Conservation (phyloP, 2,888 invertebrate genomes). For the Automeris io region DNA sequence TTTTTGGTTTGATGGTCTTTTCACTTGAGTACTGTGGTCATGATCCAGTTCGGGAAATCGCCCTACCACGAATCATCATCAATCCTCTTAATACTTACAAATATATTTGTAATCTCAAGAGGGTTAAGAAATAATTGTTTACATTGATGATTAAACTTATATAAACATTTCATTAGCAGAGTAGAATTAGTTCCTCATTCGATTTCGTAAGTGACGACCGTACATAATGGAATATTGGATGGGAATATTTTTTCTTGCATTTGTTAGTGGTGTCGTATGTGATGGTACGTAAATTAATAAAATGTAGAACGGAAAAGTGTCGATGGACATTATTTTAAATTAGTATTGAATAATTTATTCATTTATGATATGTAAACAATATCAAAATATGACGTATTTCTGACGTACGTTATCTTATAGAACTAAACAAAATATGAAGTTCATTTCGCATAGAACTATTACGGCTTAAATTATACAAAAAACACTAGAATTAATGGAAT, state of each 20-base stretch:
- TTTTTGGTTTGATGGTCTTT: no score
- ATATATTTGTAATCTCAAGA: no score
- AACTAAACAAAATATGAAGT: not conserved
- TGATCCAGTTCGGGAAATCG: no score
- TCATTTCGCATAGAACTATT: not conserved
- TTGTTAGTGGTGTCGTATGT: slow-evolving; percentile 5
- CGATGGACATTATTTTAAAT: not conserved
- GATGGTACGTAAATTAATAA: slow-evolving; percentile 9
- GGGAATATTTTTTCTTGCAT: slow-evolving; percentile 12
- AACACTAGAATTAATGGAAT: no score
- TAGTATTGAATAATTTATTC: not conserved
- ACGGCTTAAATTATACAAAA: not conserved
- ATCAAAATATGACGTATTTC: not conserved
- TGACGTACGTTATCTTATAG: not conserved
- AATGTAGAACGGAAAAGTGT: not conserved
- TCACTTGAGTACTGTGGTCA: no score
- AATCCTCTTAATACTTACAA: no score
- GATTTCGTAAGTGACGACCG: not conserved
- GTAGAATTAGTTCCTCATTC: slow-evolving; percentile 6
- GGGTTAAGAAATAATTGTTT: no score
- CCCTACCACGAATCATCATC: no score
- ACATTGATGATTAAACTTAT: slow-evolving; percentile 3
- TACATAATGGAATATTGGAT: slow-evolving; percentile 8
- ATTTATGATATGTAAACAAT: not conserved
- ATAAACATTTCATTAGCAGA: slow-evolving; percentile 3